Percentiles rank a stretch among this genome's conserved stretches.
phyloP scores from a whole-genome alignment of 2,888 invertebrate species.

The Leptinotarsa peninsularis region DNA sequence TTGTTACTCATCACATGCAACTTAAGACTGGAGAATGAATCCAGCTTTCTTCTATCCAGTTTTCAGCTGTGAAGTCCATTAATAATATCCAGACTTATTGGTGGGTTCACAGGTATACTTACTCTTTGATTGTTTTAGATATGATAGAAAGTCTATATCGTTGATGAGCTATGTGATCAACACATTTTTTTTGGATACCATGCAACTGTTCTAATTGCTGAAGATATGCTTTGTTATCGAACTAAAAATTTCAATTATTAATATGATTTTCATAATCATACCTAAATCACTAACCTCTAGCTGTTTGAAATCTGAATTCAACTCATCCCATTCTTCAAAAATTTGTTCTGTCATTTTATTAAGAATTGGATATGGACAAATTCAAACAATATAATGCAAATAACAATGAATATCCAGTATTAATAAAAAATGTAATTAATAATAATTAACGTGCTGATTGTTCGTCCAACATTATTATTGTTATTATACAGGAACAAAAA shows the following conservation, averaged over 20 bases:
- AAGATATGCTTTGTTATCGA: constrained; percentile 84
- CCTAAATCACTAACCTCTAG: constrained; percentile 78
- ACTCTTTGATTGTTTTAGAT: constrained; percentile 83
- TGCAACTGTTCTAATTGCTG: constrained; percentile 87
- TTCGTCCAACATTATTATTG: no score
- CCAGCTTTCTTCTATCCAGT: no score
- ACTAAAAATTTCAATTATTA: constrained; percentile 67
- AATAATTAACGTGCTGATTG: no score
- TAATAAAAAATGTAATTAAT: no score
- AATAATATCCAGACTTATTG: no score
- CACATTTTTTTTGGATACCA: constrained; percentile 86
- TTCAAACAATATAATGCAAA: neutral
- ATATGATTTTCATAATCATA: neutral
- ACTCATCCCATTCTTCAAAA: constrained; percentile 80
- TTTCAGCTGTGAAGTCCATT: no score
- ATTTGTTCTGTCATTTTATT: constrained; percentile 55
- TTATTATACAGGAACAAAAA: no score
- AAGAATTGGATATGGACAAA: neutral
- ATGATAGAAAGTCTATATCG: constrained; percentile 90
- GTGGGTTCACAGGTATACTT: constrained; percentile 62
- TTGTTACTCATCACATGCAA: no score
- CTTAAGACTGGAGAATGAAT: no score
- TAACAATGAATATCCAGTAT: neutral
- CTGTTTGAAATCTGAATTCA: constrained; percentile 81
- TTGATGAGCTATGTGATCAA: constrained; percentile 91